Evolutionary conservation across 2,888 invertebrate species (phyloP).

Genomic region (Drosophila longiperda): DNA sequence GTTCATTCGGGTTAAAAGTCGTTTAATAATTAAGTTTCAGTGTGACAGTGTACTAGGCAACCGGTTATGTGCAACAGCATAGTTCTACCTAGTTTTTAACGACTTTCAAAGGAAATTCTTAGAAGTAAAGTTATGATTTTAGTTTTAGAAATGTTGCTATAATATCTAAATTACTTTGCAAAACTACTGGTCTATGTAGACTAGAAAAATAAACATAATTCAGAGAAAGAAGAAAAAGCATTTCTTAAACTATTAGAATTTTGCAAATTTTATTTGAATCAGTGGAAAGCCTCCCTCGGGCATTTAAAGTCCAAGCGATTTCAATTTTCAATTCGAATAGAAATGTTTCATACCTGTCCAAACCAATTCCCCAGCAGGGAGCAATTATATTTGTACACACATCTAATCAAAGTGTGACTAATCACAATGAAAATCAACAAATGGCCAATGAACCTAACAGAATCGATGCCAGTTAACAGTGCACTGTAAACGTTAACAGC

Average conservation of each 20-base stretch:
- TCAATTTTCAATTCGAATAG: not conserved
- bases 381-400: constrained; percentile 1
- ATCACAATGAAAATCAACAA: constrained; percentile 54
- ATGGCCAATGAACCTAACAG: constrained; percentile 34
- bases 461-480: constrained; percentile 22
- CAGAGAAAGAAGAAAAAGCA: not conserved
- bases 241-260: not conserved
- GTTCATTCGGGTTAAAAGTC: not conserved
- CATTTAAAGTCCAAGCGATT: not conserved
- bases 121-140: not conserved
- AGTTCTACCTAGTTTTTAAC: not conserved
- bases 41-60: not conserved
- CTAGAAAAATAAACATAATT: not conserved
- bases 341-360: constrained; percentile 5
- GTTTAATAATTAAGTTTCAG: not conserved
- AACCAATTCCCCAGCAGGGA: constrained; percentile 19
- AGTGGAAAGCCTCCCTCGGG: no score
- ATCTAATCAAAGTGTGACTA: constrained; percentile 31
- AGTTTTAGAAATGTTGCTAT: not conserved
- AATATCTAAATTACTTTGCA: not conserved
- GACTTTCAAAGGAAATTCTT: not conserved
- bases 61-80: not conserved
- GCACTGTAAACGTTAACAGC: constrained; percentile 33
- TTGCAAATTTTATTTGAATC: not conserved
- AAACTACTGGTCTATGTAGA: not conserved